Base-by-base conservation (phyloP, 2,797 vertebrate genomes). In the Apodemus agrarius region DNA sequence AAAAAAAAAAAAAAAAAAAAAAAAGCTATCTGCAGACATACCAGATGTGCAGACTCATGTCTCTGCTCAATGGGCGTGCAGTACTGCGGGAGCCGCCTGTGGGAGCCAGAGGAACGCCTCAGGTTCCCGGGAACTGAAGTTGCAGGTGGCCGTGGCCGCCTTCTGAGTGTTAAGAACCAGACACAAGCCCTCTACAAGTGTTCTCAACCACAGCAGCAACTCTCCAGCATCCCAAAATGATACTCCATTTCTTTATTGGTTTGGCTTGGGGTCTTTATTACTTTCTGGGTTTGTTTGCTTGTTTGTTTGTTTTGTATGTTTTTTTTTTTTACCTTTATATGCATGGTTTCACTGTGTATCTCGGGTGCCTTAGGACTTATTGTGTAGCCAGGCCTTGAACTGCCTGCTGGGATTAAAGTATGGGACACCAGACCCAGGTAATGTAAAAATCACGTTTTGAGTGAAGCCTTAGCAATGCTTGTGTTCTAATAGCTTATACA, bases 11-110 rank as follows among this genome's bases (percentile, higher is more conserved):
- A n/a, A n/a, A n/a, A n/a, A n/a, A n/a, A n/a, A n/a, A n/a, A 14
- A 34, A 90, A 95, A 90, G 31, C 87, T 85, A 95, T 74, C 46
- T 34, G 49, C 91, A 75, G 29, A 79, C 16, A 79, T 16, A 96
- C 4, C n/a, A 90, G 67, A 93, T 63, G 61, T 89, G n/a, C 37
- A 29, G 40, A 57, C 22, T 67, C 8, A 2, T 49, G 19, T 22
- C 19, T 85, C 29, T 67, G 31, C 6, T 12, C 31, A 85, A 22
- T 24, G 21, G 24, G 12, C 3, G 24, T 67, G 61, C 61, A 34
- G 5, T 21, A 61, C n/a, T n/a, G n/a, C n/a, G n/a, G n/a, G n/a
- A n/a, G n/a, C n/a, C n/a, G n/a, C 26, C 40, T 84, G 40, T 2
- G 0, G 3, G 8, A 29, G 43, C 11, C 31, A 6, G 3, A 63